Evolutionary conservation across 2,888 invertebrate species (phyloP), one percentile per base, ranked within the genome.

Genomic region (Trichopria drosophilae): DNA sequence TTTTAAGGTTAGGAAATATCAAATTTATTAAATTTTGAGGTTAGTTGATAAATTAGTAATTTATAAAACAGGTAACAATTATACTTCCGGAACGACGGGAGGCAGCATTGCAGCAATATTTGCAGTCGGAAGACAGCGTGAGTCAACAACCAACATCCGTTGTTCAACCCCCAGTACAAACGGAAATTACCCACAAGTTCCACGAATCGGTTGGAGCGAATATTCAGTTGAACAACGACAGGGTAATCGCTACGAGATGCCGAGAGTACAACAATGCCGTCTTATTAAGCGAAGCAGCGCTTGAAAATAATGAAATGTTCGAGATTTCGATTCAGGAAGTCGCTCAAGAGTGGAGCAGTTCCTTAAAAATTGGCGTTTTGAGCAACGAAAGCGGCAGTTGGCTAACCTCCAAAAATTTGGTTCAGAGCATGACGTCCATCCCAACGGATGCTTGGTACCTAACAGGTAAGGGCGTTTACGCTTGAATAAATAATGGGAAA

Each of bases 301-400:
- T 93, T 15, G 83, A 84, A 24, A 78, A 83, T 42, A 89, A 88
- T 57, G 90, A 92, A 69, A 75, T 89, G 20, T 92, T 89, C 71
- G 92, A 93, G 80, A 84, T 90, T 23, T 81, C 84, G 48, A 80
- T 90, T 44, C 75, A 82, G 52, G 81, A 84, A 60, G 78, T 85
- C 51, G 81, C 81, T 35, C 76, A 78, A 4, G 82, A 84, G 44
- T 85, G 83, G 77, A 83, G 85, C 48, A 93, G 93, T 6, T 85
- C 85, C 24, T 77, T 93, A 36, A 84, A 84, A 52, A 82, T 93
- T 71, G 93, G 93, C 1, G 82, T 93, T 7, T 86, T 93, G 0
- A 84, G 85, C 63, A 79, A 85, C 28, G 85, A 85, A 65, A 65
- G 52, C 18, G 74, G 71, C 3, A 72, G 65, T 28, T 72, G 74